A percentile compares a stretch with the other conserved stretches of the same genome.
Conservation (phyloP, 2,888 invertebrate genomes). For the Dyspetes luteomarginatus region DNA sequence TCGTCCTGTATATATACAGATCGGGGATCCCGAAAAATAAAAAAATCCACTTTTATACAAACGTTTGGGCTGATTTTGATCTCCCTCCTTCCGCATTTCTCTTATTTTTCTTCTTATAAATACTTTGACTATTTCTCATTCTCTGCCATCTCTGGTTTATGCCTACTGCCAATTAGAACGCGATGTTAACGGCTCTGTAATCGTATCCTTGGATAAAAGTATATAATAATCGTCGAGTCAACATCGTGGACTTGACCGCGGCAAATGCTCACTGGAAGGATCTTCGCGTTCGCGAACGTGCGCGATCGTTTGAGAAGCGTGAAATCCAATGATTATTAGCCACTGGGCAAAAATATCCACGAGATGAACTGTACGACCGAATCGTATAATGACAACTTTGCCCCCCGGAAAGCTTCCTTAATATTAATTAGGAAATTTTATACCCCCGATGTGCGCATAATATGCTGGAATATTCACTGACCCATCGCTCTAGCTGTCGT, state of each 20-base stretch:
- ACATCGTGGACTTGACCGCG: conserved; percentile 25
- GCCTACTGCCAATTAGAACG: conserved; percentile 54
- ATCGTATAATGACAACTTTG: background rate
- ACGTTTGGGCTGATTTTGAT: conserved; percentile 20
- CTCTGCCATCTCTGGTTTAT: conserved; percentile 41
- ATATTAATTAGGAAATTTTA: conserved; percentile 24
- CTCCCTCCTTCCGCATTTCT: conserved; percentile 6
- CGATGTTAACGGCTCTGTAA: conserved; percentile 60
- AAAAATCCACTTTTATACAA: too few species aligned
- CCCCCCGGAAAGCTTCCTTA: background rate
- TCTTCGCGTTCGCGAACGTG: too few species aligned
- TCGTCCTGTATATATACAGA: conserved; percentile 55
- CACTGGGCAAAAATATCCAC: conserved; percentile 46
- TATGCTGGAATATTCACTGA: too few species aligned
- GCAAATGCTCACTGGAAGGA: background rate
- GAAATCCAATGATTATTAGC: conserved; percentile 62
- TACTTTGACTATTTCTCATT: background rate
- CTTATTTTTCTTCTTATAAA: conserved; percentile 23
- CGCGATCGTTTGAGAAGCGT: conserved; percentile 45
- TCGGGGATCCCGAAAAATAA: conserved; percentile 45
- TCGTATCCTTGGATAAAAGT: conserved; percentile 55
- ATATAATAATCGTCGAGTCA: conserved; percentile 53
- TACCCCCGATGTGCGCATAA: background rate
- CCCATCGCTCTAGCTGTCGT: too few species aligned
- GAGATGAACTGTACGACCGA: conserved; percentile 25